phyloP scores from a whole-genome alignment of 2,888 invertebrate genomes.

The Drosophila yooni region DNA sequence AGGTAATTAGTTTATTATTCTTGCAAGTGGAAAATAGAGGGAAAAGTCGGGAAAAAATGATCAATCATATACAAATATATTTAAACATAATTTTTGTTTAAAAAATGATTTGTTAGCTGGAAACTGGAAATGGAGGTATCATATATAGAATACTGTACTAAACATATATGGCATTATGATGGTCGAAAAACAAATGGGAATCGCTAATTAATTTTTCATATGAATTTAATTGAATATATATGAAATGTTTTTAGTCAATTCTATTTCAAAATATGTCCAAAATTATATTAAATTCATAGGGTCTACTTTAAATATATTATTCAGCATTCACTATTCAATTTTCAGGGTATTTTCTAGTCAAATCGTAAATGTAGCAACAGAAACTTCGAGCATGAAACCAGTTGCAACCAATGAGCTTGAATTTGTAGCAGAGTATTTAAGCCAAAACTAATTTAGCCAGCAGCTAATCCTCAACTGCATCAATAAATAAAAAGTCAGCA shows the following conservation, averaged over 20 bases:
- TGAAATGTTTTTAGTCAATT: background rate
- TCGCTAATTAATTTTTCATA: background rate
- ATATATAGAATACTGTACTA: background rate
- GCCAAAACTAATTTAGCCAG: background rate
- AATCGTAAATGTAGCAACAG: background rate
- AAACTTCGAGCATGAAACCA: constrained; percentile 7
- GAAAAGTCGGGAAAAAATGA: no score
- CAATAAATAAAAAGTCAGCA: background rate
- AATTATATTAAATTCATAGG: background rate
- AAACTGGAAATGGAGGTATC: background rate
- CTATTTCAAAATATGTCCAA: background rate
- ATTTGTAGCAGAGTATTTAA: background rate
- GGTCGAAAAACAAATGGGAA: background rate
- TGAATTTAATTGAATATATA: background rate
- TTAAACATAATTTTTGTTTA: background rate
- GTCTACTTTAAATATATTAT: background rate
- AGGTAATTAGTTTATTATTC: background rate
- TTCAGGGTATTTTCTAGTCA: background rate
- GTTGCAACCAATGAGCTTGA: background rate
- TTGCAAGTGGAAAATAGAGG: background rate
- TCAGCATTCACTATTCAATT: background rate
- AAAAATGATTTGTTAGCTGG: background rate
- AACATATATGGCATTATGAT: background rate
- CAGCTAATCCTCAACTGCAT: background rate
- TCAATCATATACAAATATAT: background rate